Percentiles rank a stretch among this genome's conserved stretches.
Evolutionary conservation across 1,140 invertebrate species (phyloP).

Genomic region (Acyrthosiphon pisum): DNA sequence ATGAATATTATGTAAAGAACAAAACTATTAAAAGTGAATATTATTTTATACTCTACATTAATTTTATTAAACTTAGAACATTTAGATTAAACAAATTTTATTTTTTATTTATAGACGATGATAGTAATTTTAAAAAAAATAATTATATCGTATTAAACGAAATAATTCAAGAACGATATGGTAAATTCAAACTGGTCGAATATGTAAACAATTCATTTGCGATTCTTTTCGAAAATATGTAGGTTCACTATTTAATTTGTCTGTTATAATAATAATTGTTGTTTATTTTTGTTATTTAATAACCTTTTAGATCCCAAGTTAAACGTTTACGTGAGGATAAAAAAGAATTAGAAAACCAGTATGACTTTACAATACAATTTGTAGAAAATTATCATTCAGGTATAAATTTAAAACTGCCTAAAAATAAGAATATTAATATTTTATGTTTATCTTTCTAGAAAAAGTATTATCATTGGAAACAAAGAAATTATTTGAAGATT

Average conservation of each 20-base stretch:
- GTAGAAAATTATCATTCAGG: neutral
- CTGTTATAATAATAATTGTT: neutral
- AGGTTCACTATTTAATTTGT: neutral
- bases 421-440: neutral
- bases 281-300: neutral
- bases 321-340: neutral
- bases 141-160: neutral
- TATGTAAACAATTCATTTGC: neutral
- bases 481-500: constrained; percentile 16
- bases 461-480: neutral
- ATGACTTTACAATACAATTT: neutral
- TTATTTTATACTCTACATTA: neutral
- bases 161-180: constrained; percentile 13
- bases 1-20: neutral
- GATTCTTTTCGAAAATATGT: constrained; percentile 6
- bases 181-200: neutral
- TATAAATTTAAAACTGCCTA: neutral
- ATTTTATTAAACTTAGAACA: neutral
- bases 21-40: constrained; percentile 18
- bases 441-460: constrained; percentile 7
- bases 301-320: neutral
- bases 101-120: neutral
- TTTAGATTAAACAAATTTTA: neutral
- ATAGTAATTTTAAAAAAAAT: neutral
- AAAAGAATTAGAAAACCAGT: neutral